Percentiles rank a stretch among this genome's conserved stretches.
Evolutionary conservation across 1,140 invertebrate species (phyloP).

Genomic region (Octopus bimaculoides): DNA sequence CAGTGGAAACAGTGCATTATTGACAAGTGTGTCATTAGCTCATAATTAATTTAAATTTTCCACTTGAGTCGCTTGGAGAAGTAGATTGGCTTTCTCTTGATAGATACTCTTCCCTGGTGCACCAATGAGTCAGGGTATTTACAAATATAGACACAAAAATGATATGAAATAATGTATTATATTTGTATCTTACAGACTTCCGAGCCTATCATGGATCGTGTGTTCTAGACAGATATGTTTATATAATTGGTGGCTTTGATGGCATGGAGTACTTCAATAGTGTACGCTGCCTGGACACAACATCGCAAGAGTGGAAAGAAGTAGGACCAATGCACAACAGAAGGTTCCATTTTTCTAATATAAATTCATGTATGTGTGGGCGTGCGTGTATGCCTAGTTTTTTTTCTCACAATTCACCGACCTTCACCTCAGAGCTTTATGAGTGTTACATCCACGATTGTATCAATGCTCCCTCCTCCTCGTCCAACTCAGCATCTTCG

Average conservation of each 20-base stretch:
- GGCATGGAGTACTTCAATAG: slow-evolving; percentile 47
- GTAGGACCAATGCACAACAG: slow-evolving; percentile 47
- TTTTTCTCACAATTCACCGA: slow-evolving; percentile 71
- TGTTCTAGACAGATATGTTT: slow-evolving; percentile 67
- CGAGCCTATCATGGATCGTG: slow-evolving; percentile 72
- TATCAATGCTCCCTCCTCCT: no score
- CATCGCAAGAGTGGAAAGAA: slow-evolving; percentile 41
- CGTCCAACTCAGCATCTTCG: no score
- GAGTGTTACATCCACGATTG: no score
- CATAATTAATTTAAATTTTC: no score
- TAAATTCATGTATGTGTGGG: no score
- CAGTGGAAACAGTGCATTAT: no score
- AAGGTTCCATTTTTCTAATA: slow-evolving; percentile 25
- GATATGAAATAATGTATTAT: not conserved
- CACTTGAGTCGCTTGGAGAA: no score
- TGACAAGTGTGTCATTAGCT: no score
- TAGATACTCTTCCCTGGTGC: not conserved
- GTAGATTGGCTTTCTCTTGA: not conserved
- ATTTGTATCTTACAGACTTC: slow-evolving; percentile 43
- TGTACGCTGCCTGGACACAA: slow-evolving; percentile 42
- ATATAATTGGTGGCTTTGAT: slow-evolving; percentile 69
- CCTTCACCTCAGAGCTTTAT: no score
- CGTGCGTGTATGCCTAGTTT: no score
- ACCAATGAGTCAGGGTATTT: no score
- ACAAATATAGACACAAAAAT: no score